phyloP scores from a whole-genome alignment of 2,113 vertebrate genomes.

The Cololabis saira region DNA sequence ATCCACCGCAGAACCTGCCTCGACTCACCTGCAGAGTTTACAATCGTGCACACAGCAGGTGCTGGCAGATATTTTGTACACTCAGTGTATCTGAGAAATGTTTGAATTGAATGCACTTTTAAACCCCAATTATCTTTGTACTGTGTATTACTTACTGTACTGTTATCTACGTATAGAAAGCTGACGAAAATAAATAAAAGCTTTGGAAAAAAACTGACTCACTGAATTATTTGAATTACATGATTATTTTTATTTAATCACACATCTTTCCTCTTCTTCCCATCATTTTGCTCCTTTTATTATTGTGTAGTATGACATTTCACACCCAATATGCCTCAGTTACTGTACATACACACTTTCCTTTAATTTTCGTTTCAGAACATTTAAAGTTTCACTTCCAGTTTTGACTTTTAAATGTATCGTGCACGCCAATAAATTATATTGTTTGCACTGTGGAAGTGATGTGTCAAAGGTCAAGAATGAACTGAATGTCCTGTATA shows the following conservation, averaged over 20 bases:
- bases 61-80: conserved; percentile 25
- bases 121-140: conserved; percentile 70
- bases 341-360: no score
- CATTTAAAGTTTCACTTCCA: no score
- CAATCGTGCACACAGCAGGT: conserved; percentile 30
- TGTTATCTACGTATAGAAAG: conserved; percentile 16
- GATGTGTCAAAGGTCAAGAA: no score
- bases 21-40: conserved; percentile 39
- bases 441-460: no score
- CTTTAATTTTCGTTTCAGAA: no score
- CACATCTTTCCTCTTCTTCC: neutral
- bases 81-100: conserved; percentile 17
- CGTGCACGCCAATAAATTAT: no score
- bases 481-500: no score
- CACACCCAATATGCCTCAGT: no score
- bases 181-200: conserved; percentile 51
- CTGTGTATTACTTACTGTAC: conserved; percentile 56
- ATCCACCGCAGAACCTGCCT: neutral
- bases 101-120: conserved; percentile 61
- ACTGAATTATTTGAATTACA: no score
- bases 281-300: no score
- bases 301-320: no score
- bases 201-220: neutral
- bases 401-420: no score
- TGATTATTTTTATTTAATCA: neutral